These are phyloP conservation scores for Myrmecobius fasciatus DNA, from an alignment of 2,113 vertebrate genomes.

Conservation along the genomic window DNA sequence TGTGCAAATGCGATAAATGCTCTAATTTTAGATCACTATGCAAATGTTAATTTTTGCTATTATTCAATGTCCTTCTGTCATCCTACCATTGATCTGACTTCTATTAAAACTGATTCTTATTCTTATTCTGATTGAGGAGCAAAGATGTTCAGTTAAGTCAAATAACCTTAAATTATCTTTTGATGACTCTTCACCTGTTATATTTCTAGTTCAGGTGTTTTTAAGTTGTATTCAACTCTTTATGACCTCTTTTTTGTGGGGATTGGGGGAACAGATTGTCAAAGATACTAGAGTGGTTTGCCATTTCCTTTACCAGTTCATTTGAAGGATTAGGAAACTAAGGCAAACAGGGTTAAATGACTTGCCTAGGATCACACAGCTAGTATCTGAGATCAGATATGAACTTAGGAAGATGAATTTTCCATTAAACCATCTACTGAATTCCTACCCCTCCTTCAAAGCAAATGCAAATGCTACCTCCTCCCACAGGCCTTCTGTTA, in stretches of 20 bases:
- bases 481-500: not conserved
- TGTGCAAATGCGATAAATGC: not conserved
- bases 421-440: not conserved
- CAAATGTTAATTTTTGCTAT: not conserved
- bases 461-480: not conserved
- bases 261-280: not conserved
- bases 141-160: not conserved
- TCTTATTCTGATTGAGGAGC: not conserved
- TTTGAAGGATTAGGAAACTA: not conserved
- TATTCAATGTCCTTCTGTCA: not conserved
- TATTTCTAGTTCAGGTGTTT: not conserved
- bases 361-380: not conserved
- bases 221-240: not conserved
- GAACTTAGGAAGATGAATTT: not conserved
- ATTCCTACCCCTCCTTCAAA: not conserved
- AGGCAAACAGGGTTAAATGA: not conserved
- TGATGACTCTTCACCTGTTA: not conserved
- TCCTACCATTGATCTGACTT: not conserved
- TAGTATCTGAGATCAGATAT: not conserved
- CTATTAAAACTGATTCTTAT: not conserved
- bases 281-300: not conserved
- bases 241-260: not conserved
- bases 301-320: not conserved
- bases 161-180: not conserved
- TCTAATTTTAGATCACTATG: not conserved